Conservation (phyloP, 1,140 invertebrate species). For the Megathymus violae region DNA sequence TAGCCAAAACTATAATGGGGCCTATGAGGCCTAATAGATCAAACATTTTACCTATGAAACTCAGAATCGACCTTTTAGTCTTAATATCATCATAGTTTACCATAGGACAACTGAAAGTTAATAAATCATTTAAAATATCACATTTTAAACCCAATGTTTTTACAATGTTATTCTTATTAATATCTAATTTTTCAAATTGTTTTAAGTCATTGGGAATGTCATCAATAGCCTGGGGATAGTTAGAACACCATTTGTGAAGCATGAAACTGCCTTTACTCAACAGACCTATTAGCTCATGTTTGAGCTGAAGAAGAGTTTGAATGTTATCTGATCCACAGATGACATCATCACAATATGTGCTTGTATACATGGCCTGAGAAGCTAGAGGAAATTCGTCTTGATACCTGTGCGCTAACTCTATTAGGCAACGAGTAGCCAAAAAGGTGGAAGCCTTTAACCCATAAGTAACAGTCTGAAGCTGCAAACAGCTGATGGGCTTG, state of each 20-base stretch:
- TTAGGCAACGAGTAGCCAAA: constrained; percentile 21
- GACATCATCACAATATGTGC: constrained; percentile 3
- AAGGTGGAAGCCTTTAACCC: constrained; percentile 42
- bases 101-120: background rate
- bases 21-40: constrained; percentile 6
- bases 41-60: constrained; percentile 11
- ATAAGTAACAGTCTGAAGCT: constrained; percentile 47
- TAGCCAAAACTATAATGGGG: background rate
- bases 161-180: constrained; percentile 7
- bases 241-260: constrained; percentile 18
- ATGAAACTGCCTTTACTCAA: background rate
- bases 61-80: background rate
- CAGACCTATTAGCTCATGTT: background rate
- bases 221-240: background rate
- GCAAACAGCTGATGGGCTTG: constrained; percentile 39
- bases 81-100: background rate
- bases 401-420: constrained; percentile 3
- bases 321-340: background rate
- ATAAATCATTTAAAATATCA: background rate
- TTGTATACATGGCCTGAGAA: background rate
- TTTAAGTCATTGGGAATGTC: background rate
- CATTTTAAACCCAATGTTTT: constrained; percentile 17
- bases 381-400: background rate
- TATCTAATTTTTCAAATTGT: constrained; percentile 8
- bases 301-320: background rate